Evolutionary conservation across 2,888 invertebrate genomes (phyloP).

Genomic region (Campopleginae sp.): DNA sequence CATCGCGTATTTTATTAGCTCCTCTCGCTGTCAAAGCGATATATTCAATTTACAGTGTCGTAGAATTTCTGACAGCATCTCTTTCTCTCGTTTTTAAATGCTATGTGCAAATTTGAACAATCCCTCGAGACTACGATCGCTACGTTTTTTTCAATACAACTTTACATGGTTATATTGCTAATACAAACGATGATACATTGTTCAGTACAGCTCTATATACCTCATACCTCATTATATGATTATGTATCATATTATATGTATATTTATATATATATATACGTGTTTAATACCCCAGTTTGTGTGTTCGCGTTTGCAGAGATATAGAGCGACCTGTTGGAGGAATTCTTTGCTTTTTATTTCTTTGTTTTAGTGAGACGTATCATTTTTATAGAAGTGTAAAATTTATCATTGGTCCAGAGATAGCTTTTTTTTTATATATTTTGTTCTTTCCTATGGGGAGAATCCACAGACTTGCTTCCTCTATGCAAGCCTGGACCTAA

Average conservation of each 20-base stretch:
- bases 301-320: constrained; percentile 67
- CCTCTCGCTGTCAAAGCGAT: constrained; percentile 19
- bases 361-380: constrained; percentile 71
- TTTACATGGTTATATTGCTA: constrained; percentile 38
- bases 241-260: constrained; percentile 31
- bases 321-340: constrained; percentile 67
- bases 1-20: not conserved
- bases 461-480: constrained; percentile 57
- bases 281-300: constrained; percentile 37
- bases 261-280: constrained; percentile 48
- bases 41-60: constrained; percentile 44
- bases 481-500: constrained; percentile 33
- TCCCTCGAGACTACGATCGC: constrained; percentile 22
- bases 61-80: constrained; percentile 22
- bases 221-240: constrained; percentile 2
- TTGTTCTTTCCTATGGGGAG: constrained; percentile 68
- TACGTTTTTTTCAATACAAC: constrained; percentile 20
- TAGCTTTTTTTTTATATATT: constrained; percentile 70
- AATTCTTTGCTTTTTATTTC: constrained; percentile 63
- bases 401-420: constrained; percentile 83
- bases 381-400: constrained; percentile 81
- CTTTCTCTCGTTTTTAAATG: not conserved
- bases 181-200: constrained; percentile 43
- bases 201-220: constrained; percentile 35
- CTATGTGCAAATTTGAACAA: constrained; percentile 25